These are phyloP conservation scores for Plestiodon gilberti DNA, from an alignment of 2,113 vertebrate genomes.

Conservation along the genomic window DNA sequence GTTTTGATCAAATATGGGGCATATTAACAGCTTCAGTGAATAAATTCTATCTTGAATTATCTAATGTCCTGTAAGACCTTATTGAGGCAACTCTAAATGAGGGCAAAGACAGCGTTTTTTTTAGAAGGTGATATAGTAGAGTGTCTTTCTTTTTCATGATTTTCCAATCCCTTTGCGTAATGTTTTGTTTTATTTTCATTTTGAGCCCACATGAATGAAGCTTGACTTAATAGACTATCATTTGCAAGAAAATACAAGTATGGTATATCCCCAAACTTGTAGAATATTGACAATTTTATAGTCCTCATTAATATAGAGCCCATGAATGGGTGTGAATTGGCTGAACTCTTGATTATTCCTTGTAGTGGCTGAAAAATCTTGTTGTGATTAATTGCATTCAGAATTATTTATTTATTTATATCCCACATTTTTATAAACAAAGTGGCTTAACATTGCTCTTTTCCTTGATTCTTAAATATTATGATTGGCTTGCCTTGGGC, in stretches of 20 bases:
- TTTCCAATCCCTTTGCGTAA: not conserved
- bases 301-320: not conserved
- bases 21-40: not conserved
- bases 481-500: too few relatives aligned
- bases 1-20: not conserved
- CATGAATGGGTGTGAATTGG: not conserved
- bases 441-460: not conserved
- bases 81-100: too few relatives aligned
- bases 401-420: not conserved
- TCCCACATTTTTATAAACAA: not conserved
- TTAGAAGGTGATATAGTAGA: too few relatives aligned
- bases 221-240: not conserved
- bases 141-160: too few relatives aligned
- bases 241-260: not conserved
- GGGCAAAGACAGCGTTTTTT: not conserved
- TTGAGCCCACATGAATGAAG: not conserved
- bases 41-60: not conserved
- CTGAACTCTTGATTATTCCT: not conserved
- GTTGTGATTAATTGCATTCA: not conserved
- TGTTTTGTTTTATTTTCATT: not conserved
- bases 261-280: not conserved
- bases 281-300: not conserved
- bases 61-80: not conserved
- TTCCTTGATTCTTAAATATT: not conserved
- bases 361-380: accelerated